These are phyloP conservation scores for Microcebus ravelobensis DNA, from an alignment of 2,113 vertebrate genomes.

Conservation along the genomic window DNA sequence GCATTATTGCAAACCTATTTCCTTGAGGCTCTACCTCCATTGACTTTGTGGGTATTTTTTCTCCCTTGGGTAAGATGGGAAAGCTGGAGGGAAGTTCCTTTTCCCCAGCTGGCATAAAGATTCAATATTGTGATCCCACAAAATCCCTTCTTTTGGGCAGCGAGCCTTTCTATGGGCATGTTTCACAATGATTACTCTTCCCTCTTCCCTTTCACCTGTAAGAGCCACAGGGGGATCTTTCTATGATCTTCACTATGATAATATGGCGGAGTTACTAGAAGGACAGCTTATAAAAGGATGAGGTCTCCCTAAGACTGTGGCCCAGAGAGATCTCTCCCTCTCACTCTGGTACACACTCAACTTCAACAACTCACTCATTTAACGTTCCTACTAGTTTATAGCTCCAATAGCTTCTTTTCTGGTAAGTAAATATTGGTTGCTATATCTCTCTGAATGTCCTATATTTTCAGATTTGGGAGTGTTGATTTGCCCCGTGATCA, in stretches of 20 bases:
- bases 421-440: not conserved
- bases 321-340: not conserved
- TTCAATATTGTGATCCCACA: not conserved
- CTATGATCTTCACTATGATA: not conserved
- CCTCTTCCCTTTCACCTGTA: rapidly evolving
- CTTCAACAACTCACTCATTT: not conserved
- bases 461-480: not conserved
- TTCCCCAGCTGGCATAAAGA: not conserved
- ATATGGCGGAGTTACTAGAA: not conserved
- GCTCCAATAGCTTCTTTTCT: not conserved
- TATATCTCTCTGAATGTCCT: not conserved
- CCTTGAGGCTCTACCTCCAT: not conserved
- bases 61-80: not conserved
- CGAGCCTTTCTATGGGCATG: not conserved
- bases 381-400: not conserved
- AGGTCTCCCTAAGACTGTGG: not conserved
- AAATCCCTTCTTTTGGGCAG: not conserved
- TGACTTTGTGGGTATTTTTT: not conserved
- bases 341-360: not conserved
- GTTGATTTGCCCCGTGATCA: not conserved
- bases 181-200: not conserved
- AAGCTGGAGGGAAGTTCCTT: not conserved
- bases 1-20: not conserved
- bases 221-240: not conserved
- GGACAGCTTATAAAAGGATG: not conserved